A percentile compares a stretch with the other conserved stretches of the same genome.
phyloP scores from a whole-genome alignment of 2,797 vertebrate species.

The Eidolon dupreanum region DNA sequence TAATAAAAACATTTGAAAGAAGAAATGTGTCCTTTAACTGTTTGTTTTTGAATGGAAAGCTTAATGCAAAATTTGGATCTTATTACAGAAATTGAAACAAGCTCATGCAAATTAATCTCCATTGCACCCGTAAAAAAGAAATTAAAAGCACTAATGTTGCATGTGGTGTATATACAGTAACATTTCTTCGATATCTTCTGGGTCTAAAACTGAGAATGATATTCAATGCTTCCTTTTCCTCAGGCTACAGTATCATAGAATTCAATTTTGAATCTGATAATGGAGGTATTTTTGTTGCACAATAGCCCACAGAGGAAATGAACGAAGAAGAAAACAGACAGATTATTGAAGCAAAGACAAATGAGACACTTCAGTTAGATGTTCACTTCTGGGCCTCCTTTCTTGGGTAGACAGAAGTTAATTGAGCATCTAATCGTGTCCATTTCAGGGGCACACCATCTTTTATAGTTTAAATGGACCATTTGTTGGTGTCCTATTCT shows the following conservation, averaged over 20 bases:
- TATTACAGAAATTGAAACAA: slow-evolving; percentile 74
- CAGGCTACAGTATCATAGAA: slow-evolving; percentile 72
- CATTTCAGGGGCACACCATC: neutral
- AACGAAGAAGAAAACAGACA: slow-evolving; percentile 63
- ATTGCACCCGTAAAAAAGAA: slow-evolving; percentile 76
- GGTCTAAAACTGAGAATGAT: slow-evolving; percentile 70
- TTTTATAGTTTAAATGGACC: slow-evolving; percentile 51
- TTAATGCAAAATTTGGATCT: slow-evolving; percentile 68
- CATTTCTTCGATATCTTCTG: slow-evolving; percentile 71
- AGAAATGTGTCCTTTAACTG: slow-evolving; percentile 73
- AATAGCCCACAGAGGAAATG: slow-evolving; percentile 77
- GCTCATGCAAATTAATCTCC: slow-evolving; percentile 77
- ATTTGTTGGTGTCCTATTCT: neutral
- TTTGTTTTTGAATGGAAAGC: slow-evolving; percentile 74
- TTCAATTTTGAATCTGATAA: slow-evolving; percentile 80
- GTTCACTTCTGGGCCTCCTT: slow-evolving; percentile 21
- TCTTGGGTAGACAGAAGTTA: slow-evolving; percentile 65
- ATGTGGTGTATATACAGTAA: slow-evolving; percentile 64
- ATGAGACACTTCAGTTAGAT: slow-evolving; percentile 13
- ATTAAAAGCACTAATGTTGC: slow-evolving; percentile 75
- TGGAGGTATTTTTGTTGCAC: slow-evolving; percentile 60
- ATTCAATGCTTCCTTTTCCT: slow-evolving; percentile 76
- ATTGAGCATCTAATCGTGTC: slow-evolving; percentile 67
- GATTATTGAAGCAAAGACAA: slow-evolving; percentile 62
- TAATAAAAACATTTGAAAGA: slow-evolving; percentile 65